Base-by-base conservation (phyloP, 2,888 invertebrate genomes). In the Erebia aethiops region DNA sequence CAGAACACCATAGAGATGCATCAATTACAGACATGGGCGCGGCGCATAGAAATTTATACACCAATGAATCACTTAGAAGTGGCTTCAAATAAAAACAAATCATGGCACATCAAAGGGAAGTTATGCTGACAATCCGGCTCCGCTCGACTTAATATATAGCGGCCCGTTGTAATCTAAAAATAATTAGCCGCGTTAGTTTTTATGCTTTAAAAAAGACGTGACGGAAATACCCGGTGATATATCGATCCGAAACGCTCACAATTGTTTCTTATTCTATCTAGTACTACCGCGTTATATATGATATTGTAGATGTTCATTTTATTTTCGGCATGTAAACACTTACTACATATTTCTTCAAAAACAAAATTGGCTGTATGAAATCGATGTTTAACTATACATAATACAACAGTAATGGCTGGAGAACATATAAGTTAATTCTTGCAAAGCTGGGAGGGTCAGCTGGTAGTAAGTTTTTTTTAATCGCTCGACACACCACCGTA, bases 81-180 rank as follows among this genome's bases (percentile, higher is more conserved):
- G 89, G 82, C 87, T 83, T 85, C 87, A 90, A 91, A 92, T 90
- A 91, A 92, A 91, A 91, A 91, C 90, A 92, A 91, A 91, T 91
- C 90, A 88, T 87, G 87, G 84, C 87, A 92, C 92, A 92, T 92
- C 91, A 92, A 92, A 92, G 92, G 87, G 81, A 81, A 91, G 91
- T 91, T 92, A 93, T 92, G 92, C 92, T 91, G 92, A 92, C 92
- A 90, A 93, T 93, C 88, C 91, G 89, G 90, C 87, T 87, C 81
- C 86, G 87, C 86, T 85, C 85, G 87, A 85, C 90, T 87, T 90
- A 91, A 92, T 90, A 91, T 93, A 93, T 89, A 85, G 89, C 91
- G 91, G 90, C 90, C 87, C 89, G 92, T 90, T 92, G 87, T 91
- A 91, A 92, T 92, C 92, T 92, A 93, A 92, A 93, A 93, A 93